Conservation (phyloP, 2,888 invertebrate species). For the Lottia gigantea region DNA sequence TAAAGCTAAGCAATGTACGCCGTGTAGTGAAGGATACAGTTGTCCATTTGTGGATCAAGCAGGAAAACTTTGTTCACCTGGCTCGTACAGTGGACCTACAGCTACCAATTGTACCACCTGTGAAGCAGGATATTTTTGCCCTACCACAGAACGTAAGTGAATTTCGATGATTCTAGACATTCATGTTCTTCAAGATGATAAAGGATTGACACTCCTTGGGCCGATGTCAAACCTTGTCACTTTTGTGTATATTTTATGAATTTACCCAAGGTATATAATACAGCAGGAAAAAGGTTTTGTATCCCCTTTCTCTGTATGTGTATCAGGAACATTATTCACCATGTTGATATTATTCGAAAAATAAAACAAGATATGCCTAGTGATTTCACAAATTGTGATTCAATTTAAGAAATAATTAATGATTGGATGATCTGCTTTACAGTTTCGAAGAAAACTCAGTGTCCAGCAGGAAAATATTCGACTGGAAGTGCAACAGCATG, state of each 20-base stretch:
- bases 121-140: constrained; percentile 60
- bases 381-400: too few relatives aligned
- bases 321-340: too few relatives aligned
- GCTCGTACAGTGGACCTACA: constrained; percentile 55
- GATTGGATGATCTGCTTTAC: constrained; percentile 14
- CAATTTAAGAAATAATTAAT: too few relatives aligned
- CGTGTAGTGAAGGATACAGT: constrained; percentile 58
- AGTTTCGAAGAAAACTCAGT: constrained; percentile 56
- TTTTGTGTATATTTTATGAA: too few relatives aligned
- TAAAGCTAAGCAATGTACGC: constrained; percentile 49
- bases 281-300: too few relatives aligned
- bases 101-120: constrained; percentile 61
- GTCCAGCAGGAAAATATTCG: constrained; percentile 61
- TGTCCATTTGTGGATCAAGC: constrained; percentile 50
- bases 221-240: too few relatives aligned
- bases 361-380: too few relatives aligned
- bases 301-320: too few relatives aligned
- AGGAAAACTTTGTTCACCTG: constrained; percentile 47
- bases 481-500: constrained; percentile 47
- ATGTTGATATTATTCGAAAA: too few relatives aligned
- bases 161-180: neutral
- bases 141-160: constrained; percentile 43
- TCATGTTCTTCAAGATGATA: too few relatives aligned
- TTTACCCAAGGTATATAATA: too few relatives aligned
- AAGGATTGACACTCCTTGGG: too few relatives aligned